Evolutionary conservation across 1,140 invertebrate species (phyloP).

Genomic region (Drosophila asahinai): DNA sequence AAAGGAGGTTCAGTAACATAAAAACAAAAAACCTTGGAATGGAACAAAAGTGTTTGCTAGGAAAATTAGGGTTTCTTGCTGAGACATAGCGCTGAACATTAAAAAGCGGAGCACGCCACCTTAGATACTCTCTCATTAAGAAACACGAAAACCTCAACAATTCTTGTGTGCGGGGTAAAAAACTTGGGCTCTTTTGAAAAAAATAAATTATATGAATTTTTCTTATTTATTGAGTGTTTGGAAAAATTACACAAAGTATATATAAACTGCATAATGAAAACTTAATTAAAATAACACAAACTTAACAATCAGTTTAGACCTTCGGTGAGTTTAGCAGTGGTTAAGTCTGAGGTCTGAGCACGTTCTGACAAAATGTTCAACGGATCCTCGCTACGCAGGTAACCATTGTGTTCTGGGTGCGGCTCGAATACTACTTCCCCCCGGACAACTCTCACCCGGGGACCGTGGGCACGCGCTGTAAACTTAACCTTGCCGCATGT

Average conservation of each 20-base stretch:
- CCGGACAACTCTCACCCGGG: conserved; percentile 73
- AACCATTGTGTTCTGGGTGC: conserved; percentile 76
- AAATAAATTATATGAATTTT: not conserved
- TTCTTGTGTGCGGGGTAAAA: too few relatives aligned
- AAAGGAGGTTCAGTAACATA: too few relatives aligned
- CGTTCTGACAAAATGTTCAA: conserved; percentile 66
- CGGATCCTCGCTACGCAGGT: conserved; percentile 77
- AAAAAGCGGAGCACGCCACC: too few relatives aligned
- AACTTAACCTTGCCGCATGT: conserved; percentile 79
- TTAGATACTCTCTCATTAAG: too few relatives aligned
- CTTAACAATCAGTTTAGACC: conserved; percentile 18
- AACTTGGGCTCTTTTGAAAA: too few relatives aligned
- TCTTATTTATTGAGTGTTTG: conserved; percentile 2
- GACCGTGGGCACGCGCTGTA: conserved; percentile 76
- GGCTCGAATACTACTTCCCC: conserved; percentile 76
- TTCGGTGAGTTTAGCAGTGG: not conserved
- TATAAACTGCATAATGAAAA: conserved; percentile 3
- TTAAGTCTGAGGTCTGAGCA: conserved; percentile 20
- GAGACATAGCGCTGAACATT: too few relatives aligned
- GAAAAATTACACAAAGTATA: not conserved
- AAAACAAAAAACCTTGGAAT: too few relatives aligned
- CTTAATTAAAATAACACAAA: conserved; percentile 6
- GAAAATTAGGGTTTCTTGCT: too few relatives aligned
- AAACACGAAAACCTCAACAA: too few relatives aligned
- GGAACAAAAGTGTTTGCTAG: too few relatives aligned